phyloP scores from a whole-genome alignment of 2,113 vertebrate genomes.

The Xenotilapia flavipinnis region DNA sequence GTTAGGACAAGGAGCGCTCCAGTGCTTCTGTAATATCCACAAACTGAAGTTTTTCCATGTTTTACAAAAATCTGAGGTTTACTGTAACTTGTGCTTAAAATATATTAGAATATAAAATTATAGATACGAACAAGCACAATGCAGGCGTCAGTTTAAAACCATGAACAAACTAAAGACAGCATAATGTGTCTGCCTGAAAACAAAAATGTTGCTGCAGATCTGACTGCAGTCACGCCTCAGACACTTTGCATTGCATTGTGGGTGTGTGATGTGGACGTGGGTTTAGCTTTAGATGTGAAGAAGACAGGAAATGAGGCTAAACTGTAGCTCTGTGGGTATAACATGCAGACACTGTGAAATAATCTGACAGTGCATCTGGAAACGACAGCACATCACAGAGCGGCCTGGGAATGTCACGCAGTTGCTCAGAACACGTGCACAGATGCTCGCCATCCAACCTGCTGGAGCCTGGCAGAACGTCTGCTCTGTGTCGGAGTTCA shows the following conservation, averaged over 20 bases:
- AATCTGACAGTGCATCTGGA: not conserved
- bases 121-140: not conserved
- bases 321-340: not conserved
- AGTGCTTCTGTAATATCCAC: not conserved
- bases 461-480: not conserved
- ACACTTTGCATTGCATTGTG: not conserved
- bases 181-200: not conserved
- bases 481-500: not conserved
- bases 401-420: not conserved
- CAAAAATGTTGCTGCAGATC: not conserved
- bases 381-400: not conserved
- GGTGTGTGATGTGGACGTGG: not conserved
- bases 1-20: rapidly evolving
- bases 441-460: not conserved
- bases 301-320: not conserved
- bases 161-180: not conserved
- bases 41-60: rapidly evolving
- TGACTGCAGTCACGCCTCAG: rapidly evolving
- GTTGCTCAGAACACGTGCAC: not conserved
- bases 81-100: not conserved
- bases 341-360: not conserved
- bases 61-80: not conserved
- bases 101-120: not conserved
- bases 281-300: not conserved
- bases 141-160: not conserved